Evolutionary conservation across 2,113 vertebrate species (phyloP).

Genomic region (Onychostruthus taczanowskii): DNA sequence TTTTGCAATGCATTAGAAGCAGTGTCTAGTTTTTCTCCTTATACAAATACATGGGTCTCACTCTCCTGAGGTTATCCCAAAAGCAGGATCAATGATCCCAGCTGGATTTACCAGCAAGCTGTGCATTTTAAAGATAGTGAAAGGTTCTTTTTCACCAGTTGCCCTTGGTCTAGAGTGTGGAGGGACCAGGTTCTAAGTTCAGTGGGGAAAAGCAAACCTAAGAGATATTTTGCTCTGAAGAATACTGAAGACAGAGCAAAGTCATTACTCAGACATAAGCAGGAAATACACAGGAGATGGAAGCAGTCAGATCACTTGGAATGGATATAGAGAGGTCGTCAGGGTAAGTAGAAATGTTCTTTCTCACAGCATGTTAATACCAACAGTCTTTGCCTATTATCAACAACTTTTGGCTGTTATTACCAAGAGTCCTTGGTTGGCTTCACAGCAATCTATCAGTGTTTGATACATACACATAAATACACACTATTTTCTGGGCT

Average conservation of each 20-base stretch:
- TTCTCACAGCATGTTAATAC: fast-evolving
- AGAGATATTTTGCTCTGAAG: background rate
- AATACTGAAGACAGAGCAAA: background rate
- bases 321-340: background rate
- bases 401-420: background rate
- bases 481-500: background rate
- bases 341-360: background rate
- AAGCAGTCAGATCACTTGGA: background rate
- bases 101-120: background rate
- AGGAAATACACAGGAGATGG: background rate
- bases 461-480: background rate
- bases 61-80: background rate
- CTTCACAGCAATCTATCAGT: background rate
- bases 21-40: background rate
- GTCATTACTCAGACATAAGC: background rate
- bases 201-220: background rate
- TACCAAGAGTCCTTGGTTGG: background rate
- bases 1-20: background rate
- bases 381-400: background rate
- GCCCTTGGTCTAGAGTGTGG: background rate
- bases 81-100: background rate
- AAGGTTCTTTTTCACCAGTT: background rate
- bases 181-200: background rate
- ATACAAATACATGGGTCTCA: background rate
- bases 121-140: background rate